Conservation (phyloP, 2,113 vertebrate species). For the Lagenorhynchus albirostris region DNA sequence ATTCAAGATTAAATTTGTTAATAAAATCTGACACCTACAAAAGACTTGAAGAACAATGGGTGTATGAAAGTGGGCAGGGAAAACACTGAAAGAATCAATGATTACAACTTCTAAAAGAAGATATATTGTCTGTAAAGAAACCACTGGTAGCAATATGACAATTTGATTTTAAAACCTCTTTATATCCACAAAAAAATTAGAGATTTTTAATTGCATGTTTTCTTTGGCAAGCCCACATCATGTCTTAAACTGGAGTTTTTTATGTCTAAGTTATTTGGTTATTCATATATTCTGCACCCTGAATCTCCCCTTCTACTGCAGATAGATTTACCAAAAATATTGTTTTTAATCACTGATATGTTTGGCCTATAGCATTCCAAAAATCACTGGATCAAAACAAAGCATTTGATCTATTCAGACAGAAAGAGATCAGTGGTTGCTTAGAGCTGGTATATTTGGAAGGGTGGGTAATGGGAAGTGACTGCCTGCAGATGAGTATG, state of each 20-base stretch:
- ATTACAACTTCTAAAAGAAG: neutral
- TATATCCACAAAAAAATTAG: neutral
- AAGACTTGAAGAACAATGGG: neutral
- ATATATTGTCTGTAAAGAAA: neutral
- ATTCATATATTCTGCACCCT: neutral
- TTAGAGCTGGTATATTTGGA: too few relatives aligned
- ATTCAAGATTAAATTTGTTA: constrained; percentile 22
- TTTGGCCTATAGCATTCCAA: neutral
- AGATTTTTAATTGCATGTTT: neutral
- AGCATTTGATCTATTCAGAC: neutral
- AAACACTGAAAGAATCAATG: neutral
- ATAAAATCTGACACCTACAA: neutral
- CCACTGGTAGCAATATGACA: neutral
- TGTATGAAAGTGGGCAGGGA: neutral
- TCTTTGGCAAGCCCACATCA: neutral
- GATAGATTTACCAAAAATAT: neutral
- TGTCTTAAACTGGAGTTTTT: neutral
- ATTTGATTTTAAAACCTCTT: neutral
- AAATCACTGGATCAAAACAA: constrained; percentile 21
- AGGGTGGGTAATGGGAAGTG: neutral
- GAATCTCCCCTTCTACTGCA: neutral
- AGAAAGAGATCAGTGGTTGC: neutral
- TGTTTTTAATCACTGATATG: neutral
- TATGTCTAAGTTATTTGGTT: neutral
- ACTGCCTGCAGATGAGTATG: neutral